Conservation (phyloP, 2,797 vertebrate species). For the Cuniculus paca region DNA sequence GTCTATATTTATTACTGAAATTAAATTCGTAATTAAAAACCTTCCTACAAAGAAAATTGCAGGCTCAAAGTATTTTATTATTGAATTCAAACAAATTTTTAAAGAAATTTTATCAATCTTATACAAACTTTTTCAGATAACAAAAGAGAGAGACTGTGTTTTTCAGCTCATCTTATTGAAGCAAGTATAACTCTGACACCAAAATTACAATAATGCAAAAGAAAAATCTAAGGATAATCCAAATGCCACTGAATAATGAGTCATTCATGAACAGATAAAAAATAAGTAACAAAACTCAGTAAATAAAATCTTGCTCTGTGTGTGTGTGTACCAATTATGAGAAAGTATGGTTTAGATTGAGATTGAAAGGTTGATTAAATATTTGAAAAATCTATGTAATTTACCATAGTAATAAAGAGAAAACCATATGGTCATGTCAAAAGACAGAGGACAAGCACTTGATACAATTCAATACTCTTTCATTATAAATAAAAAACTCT, state of each 20-base stretch:
- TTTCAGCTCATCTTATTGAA: neutral
- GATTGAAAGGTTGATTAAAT: slow-evolving; percentile 26
- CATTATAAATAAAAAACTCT: neutral
- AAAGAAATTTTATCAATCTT: neutral
- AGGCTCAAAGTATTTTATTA: neutral
- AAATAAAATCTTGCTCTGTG: neutral
- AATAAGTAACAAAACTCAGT: neutral
- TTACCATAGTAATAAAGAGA: neutral
- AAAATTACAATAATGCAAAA: neutral
- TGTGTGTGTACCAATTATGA: neutral
- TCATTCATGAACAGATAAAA: neutral
- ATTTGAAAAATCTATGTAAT: slow-evolving; percentile 4
- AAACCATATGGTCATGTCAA: neutral
- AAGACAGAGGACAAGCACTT: neutral
- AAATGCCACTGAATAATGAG: neutral
- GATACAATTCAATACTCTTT: neutral
- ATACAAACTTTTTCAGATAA: neutral
- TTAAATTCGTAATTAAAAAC: neutral
- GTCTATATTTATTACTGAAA: neutral
- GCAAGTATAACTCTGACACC: neutral
- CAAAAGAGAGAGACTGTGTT: neutral
- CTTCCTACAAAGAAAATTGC: neutral
- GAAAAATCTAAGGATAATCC: neutral
- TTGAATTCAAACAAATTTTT: slow-evolving; percentile 17
- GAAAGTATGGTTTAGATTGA: neutral